Evolutionary conservation across 64 coral and sea anemone genomes (phyloP), one percentile per base, ranked within the genome.

Genomic region (Stichodactyla mertensii): DNA sequence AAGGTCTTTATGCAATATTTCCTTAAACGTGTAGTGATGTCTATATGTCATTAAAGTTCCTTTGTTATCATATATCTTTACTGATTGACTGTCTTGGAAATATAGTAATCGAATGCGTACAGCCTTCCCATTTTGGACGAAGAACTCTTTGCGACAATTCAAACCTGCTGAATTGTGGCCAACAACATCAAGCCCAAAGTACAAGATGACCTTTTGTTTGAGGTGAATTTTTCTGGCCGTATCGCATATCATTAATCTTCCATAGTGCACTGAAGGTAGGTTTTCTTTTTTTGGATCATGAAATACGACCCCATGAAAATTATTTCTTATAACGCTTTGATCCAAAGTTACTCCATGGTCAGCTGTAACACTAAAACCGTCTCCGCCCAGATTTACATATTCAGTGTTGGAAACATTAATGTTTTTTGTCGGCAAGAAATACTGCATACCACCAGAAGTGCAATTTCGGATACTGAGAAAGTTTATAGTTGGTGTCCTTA

Each of bases 401-500:
- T 19, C 61, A 59, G 71, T 84, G 2, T 95, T 54, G 10, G 80
- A 26, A 18, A 92, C 52, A 71, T 64, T 27, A 23, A 92, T 54
- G 10, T 54, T 51, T 4, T 27, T 80, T 23, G 61, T 58, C 23
- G 93, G 77, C 16, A 69, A 22, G 55, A 92, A 18, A 28, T 71
- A 71, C 13, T 58, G 36, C 5, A 92, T 14, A 4, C 93, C 93
- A 52, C 87, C 87, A 54, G 24, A 71, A 54, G 55, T 84, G 36
- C 93, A 92, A 16, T 95, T 95, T 83, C 36, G 84, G 55, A 95
- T 74, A 0, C 64, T 79, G 52, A 95, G 18, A 61, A 12, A 64
- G 14, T 82, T 89, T 31, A 95, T 10, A 13, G 55, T 78, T 4
- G 93, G 93, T 0, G 54, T 23, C 45, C 67, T 89, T 16, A 64